A percentile compares a stretch with the other conserved stretches of the same genome.
phyloP scores from a whole-genome alignment of 2,888 invertebrate genomes.

The Tenthredo mesomela region DNA sequence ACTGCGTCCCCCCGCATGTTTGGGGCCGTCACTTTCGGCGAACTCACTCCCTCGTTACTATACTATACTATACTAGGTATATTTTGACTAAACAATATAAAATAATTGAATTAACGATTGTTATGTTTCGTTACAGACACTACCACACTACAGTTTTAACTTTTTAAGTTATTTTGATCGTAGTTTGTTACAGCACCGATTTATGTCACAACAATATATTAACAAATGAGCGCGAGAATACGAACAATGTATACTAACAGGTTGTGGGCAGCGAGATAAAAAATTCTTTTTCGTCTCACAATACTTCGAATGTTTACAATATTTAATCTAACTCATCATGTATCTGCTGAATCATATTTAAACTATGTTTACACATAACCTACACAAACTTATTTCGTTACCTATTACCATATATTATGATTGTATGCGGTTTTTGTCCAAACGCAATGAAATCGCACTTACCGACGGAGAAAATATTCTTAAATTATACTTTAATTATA shows the following conservation, averaged over 20 bases:
- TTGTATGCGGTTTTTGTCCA: neutral
- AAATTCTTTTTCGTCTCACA: neutral
- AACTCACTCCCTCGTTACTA: conserved; percentile 25
- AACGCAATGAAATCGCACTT: neutral
- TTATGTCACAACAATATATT: neutral
- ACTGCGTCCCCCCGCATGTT: conserved; percentile 42
- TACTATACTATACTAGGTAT: no score
- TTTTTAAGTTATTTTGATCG: neutral
- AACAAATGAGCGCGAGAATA: neutral
- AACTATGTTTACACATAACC: neutral
- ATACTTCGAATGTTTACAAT: neutral
- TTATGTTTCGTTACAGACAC: neutral
- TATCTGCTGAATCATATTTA: no score
- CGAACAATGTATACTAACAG: neutral
- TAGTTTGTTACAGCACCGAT: neutral
- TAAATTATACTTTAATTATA: neutral
- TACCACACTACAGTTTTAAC: no score
- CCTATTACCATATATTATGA: neutral
- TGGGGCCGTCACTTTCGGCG: conserved; percentile 42
- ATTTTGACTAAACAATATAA: neutral
- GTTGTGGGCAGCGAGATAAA: neutral
- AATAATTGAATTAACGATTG: neutral
- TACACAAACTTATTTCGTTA: neutral
- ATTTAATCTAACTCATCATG: no score
- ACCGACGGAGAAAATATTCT: neutral